phyloP scores from a whole-genome alignment of 2,888 invertebrate genomes.

The Parnassius apollo region DNA sequence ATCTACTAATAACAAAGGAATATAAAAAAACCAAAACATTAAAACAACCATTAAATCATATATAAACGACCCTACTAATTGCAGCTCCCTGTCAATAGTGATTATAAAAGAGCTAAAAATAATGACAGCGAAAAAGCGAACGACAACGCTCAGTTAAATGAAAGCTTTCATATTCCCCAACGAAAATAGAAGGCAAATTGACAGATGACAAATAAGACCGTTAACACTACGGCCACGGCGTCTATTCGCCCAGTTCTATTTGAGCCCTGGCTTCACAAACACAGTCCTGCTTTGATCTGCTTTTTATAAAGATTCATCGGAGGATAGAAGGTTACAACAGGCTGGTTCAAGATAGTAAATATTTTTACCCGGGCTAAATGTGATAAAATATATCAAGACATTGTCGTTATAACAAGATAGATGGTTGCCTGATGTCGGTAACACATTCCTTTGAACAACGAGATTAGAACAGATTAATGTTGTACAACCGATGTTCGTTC shows the following conservation, averaged over 20 bases:
- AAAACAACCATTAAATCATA: conserved; percentile 40
- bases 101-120: conserved; percentile 71
- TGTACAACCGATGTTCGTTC: conserved; percentile 42
- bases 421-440: conserved; percentile 63
- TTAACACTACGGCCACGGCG: conserved; percentile 70
- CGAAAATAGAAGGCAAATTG: conserved; percentile 78
- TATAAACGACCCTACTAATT: conserved; percentile 39
- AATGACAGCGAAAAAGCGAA: conserved; percentile 70
- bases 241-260: conserved; percentile 42
- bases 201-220: conserved; percentile 79
- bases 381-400: conserved; percentile 78
- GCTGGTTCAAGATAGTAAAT: conserved; percentile 60
- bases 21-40: conserved; percentile 14
- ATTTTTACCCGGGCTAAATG: conserved; percentile 73
- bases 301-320: conserved; percentile 24
- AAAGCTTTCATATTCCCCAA: conserved; percentile 71
- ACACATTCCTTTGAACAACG: conserved; percentile 57
- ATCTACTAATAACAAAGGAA: conserved; percentile 28
- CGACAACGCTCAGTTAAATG: conserved; percentile 64
- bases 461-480: conserved; percentile 58
- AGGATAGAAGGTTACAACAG: conserved; percentile 42
- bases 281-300: conserved; percentile 13
- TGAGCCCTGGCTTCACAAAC: conserved; percentile 38
- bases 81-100: conserved; percentile 66
- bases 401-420: conserved; percentile 76